Base-by-base conservation (phyloP, 2,113 vertebrate species). In the Theristicus caerulescens region DNA sequence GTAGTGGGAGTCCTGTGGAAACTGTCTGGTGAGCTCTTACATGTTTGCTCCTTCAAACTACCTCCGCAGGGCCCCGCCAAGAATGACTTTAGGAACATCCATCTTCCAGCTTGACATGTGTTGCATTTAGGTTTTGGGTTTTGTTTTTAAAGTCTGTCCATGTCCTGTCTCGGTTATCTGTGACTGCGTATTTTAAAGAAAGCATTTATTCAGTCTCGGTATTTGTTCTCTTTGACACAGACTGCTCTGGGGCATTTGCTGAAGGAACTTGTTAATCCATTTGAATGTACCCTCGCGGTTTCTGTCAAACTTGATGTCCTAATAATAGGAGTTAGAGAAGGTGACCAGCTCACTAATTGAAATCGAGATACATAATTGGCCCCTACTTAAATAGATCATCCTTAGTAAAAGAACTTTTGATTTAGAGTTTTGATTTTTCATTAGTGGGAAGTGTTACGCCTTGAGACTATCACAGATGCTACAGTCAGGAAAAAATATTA, bases 201-300 rank as follows among this genome's bases (percentile, higher is more conserved):
- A 72, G 57, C 26, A 10, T 85, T 87, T 78, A 17, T 40, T 81
- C 32, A 38, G 57, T 58, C 36, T 46, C 6, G 3, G 57, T n/a
- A 6, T 77, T 80, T 89, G 72, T 81, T 29, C 52, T 58, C 25
- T 65, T n/a, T 76, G 55, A 18, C 46, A 6, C 55, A 54, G 73
- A 15, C 7, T 20, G 1, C 7, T 70, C 64, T 38, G 42, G 46
- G 64, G 22, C 40, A 16, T 67, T 88, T 58, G 21, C 42, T 76
- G 78, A 61, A 79, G 73, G 32, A 19, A n/a, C 24, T n/a, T 34
- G 18, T 57, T 51, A 52, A 57, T 57, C 44, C 22, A 3, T 22
- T 40, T 42, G 51, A 84, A 31, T 9, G 2, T 9, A 15, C 6
- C 22, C 40, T 86, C 11, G 0, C 0, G 0, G 36, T 34, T 70